phyloP scores from a whole-genome alignment of 2,888 invertebrate species.

The Ochropleura plecta region DNA sequence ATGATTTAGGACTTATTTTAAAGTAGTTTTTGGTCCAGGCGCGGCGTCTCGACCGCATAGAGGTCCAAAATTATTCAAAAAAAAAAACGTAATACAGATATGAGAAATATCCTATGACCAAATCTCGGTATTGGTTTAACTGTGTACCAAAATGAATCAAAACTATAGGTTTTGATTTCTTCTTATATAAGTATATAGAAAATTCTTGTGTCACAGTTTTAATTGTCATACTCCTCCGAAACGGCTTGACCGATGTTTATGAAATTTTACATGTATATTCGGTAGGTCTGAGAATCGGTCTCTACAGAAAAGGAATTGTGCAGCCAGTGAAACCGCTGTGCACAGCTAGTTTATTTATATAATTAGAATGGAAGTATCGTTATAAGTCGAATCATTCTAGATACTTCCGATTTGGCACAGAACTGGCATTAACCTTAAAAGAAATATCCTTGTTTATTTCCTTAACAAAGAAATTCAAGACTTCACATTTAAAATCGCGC shows the following conservation, averaged over 20 bases:
- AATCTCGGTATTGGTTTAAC: neutral
- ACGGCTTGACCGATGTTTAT: too few relatives aligned
- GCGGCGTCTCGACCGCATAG: neutral
- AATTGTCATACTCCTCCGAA: too few relatives aligned
- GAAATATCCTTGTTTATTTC: conserved; percentile 18
- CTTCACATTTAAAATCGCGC: neutral
- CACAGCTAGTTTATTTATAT: neutral
- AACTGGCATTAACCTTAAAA: conserved; percentile 1
- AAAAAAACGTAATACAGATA: neutral
- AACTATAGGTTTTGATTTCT: too few relatives aligned
- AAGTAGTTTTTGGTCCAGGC: neutral
- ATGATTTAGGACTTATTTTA: neutral
- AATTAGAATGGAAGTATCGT: neutral
- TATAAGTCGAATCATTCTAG: neutral
- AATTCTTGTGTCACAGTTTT: too few relatives aligned
- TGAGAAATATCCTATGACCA: neutral
- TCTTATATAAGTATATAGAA: too few relatives aligned
- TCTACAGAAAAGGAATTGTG: too few relatives aligned
- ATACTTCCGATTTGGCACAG: conserved; percentile 37
- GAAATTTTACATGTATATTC: too few relatives aligned
- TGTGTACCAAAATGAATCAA: neutral
- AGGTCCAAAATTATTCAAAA: neutral
- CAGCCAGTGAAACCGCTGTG: too few relatives aligned
- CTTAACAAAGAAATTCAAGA: conserved; percentile 1
- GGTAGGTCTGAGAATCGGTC: too few relatives aligned